phyloP scores from a whole-genome alignment of 2,113 vertebrate species.

The Sitta europaea region DNA sequence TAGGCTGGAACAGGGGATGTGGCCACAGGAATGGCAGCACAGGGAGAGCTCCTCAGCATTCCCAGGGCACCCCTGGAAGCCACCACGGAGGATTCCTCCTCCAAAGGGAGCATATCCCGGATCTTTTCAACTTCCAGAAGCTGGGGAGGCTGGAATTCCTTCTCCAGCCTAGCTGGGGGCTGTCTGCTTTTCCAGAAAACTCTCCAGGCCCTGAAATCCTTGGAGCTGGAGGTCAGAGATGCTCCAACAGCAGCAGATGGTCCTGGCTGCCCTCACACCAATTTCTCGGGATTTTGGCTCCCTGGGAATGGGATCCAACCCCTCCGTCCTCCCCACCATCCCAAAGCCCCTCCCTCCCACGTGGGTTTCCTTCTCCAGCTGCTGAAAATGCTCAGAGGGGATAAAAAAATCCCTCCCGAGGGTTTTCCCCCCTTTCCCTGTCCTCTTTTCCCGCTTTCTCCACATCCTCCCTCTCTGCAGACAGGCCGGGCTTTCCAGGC shows the following conservation, averaged over 20 bases:
- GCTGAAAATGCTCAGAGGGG: accelerated
- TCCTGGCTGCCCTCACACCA: neutral
- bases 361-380: neutral
- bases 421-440: neutral
- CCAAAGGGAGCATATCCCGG: accelerated
- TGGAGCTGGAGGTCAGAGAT: neutral
- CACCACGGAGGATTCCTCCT: neutral
- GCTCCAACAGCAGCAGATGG: neutral
- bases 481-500: slow-evolving; percentile 9
- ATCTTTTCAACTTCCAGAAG: neutral
- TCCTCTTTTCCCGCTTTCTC: neutral
- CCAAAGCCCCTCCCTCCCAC: accelerated
- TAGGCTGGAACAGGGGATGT: neutral
- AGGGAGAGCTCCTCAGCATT: neutral
- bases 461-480: neutral
- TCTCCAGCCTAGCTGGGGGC: neutral
- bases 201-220: neutral
- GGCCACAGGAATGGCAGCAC: neutral
- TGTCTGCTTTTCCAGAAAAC: neutral
- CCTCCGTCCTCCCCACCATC: neutral
- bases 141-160: neutral
- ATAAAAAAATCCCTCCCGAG: accelerated
- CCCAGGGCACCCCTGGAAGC: neutral
- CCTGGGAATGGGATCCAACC: neutral
- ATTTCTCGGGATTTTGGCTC: neutral